A percentile compares a stretch with the other conserved stretches of the same genome.
Evolutionary conservation across 2,113 vertebrate genomes (phyloP).

Genomic region (Nipponia nippon): DNA sequence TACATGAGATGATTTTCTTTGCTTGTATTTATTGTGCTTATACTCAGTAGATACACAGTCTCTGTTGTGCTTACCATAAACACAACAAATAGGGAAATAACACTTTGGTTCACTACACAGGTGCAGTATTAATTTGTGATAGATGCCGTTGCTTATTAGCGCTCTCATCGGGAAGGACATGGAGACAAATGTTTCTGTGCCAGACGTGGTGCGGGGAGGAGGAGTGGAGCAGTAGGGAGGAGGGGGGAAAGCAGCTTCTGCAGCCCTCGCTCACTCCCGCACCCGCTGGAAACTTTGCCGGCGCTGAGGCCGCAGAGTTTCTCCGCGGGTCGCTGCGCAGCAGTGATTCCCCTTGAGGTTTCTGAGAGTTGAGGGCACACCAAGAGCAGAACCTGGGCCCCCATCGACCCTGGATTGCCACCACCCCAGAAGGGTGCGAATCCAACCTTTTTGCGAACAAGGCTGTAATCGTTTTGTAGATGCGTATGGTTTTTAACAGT

Average conservation of each 20-base stretch:
- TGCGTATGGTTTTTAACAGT: accelerated
- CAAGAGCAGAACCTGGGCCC: neutral
- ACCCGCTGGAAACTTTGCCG: accelerated
- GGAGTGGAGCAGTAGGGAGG: neutral
- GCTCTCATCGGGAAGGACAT: neutral
- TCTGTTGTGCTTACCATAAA: neutral
- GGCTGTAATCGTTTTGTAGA: neutral
- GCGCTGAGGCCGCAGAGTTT: neutral
- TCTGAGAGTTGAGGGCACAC: neutral
- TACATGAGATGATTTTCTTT: neutral
- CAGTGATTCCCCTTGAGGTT: neutral
- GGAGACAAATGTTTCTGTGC: neutral
- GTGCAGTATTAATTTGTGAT: neutral
- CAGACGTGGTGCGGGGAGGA: neutral
- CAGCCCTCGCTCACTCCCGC: neutral
- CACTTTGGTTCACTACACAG: neutral
- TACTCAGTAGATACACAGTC: neutral
- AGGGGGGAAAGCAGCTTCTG: neutral
- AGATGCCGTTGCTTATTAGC: neutral
- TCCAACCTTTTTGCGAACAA: neutral
- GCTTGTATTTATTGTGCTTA: neutral
- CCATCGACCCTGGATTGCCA: neutral
- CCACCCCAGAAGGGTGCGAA: neutral
- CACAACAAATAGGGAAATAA: neutral
- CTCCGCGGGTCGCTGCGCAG: neutral